Evolutionary conservation across 2,888 invertebrate genomes (phyloP).

Genomic region (Zeuzera pyrina): DNA sequence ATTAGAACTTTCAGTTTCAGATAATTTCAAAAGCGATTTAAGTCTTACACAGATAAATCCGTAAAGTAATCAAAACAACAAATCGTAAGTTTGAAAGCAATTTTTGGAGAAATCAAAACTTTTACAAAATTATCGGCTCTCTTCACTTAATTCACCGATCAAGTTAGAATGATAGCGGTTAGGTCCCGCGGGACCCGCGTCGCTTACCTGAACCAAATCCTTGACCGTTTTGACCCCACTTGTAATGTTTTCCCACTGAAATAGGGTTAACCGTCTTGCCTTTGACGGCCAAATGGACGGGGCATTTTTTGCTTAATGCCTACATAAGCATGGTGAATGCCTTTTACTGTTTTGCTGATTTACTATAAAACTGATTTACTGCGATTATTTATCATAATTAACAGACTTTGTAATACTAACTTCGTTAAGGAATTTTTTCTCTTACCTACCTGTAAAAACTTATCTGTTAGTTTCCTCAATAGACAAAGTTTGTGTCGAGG

Average conservation of each 20-base stretch:
- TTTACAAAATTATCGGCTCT: neutral
- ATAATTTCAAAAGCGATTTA: neutral
- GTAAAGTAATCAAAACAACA: neutral
- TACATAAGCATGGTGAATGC: no score
- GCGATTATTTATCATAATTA: no score
- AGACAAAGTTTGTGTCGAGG: no score
- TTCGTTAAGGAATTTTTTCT: no score
- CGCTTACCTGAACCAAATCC: conserved; percentile 27
- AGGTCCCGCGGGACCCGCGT: conserved; percentile 4
- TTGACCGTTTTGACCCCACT: conserved; percentile 18
- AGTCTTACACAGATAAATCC: neutral
- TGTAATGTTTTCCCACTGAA: conserved; percentile 24
- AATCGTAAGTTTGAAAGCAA: neutral
- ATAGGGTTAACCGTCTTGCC: conserved; percentile 26
- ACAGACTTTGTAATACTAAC: no score
- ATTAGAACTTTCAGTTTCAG: no score
- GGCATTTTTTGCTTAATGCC: conserved; percentile 15
- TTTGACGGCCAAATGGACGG: conserved; percentile 20
- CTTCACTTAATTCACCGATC: conserved; percentile 1
- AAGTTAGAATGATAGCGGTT: conserved; percentile 13
- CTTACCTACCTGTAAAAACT: no score
- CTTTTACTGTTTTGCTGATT: no score
- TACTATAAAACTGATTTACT: no score
- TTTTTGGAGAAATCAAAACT: neutral
- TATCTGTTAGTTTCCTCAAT: no score